Percentiles rank a stretch among this genome's conserved stretches.
Conservation (phyloP, 2,888 invertebrate species). For the Drosophila pegasa region DNA sequence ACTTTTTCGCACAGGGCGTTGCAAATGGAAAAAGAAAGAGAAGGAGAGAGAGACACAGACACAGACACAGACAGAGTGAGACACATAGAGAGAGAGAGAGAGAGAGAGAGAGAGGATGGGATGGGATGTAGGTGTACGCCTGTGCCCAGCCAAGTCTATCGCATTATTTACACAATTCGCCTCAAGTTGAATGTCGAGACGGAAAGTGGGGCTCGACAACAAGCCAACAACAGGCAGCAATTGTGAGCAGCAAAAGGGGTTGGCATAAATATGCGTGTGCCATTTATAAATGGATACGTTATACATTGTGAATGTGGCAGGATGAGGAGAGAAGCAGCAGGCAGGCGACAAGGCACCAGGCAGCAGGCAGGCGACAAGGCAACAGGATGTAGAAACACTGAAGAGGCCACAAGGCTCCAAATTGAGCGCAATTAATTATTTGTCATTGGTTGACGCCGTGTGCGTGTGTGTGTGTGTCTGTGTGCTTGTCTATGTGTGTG, state of each 20-base stretch:
- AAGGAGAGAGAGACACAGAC: not conserved
- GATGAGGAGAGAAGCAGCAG: conserved; percentile 6
- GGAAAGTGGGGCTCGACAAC: conserved; percentile 20
- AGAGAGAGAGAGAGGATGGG: too few relatives aligned
- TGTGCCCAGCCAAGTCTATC: conserved; percentile 68
- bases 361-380: not conserved
- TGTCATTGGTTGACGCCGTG: conserved; percentile 67
- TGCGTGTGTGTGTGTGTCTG: conserved; percentile 3
- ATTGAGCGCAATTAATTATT: conserved; percentile 77
- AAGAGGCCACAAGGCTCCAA: conserved; percentile 48
- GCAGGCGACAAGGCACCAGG: not conserved
- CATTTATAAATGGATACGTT: conserved; percentile 71
- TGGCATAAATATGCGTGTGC: conserved; percentile 61
- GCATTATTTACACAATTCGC: conserved; percentile 77
- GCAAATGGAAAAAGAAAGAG: conserved; percentile 7
- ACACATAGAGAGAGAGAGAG: not conserved
- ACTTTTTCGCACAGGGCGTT: conserved; percentile 28
- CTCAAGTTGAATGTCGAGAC: conserved; percentile 63
- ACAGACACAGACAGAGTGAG: not conserved
- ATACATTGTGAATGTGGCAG: conserved; percentile 16
- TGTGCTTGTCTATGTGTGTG: not conserved
- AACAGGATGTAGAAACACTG: not conserved
- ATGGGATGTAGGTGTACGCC: conserved; percentile 27
- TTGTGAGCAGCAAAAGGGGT: conserved; percentile 35
- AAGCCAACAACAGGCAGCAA: conserved; percentile 44